Evolutionary conservation across 2,888 invertebrate species (phyloP).

Genomic region (Operophtera brumata): DNA sequence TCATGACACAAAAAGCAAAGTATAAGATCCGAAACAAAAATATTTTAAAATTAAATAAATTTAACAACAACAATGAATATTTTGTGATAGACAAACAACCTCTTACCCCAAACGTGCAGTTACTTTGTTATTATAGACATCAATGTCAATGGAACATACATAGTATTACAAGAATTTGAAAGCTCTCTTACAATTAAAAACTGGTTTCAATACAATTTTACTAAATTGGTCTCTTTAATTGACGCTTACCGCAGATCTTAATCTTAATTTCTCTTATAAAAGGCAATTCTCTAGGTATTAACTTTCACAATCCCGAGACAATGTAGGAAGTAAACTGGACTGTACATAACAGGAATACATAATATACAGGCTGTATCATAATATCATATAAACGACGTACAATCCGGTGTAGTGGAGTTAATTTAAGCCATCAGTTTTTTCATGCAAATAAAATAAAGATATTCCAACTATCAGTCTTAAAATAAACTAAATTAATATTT

Average conservation of each 20-base stretch:
- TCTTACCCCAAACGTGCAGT: too few relatives aligned
- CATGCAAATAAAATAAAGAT: constrained; percentile 40
- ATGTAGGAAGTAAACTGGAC: background rate
- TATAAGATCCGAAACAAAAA: too few relatives aligned
- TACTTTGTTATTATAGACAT: too few relatives aligned
- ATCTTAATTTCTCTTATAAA: constrained; percentile 9
- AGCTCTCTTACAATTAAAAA: background rate
- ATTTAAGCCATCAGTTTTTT: background rate
- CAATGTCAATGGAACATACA: too few relatives aligned
- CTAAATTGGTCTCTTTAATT: constrained; percentile 64
- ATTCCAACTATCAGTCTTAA: constrained; percentile 69
- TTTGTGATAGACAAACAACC: too few relatives aligned
- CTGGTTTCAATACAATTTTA: constrained; percentile 36
- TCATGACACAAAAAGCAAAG: too few relatives aligned
- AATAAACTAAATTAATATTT: constrained; percentile 52
- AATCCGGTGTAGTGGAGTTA: background rate
- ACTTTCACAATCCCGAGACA: constrained; percentile 1
- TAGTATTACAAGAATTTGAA: background rate
- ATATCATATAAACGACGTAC: background rate
- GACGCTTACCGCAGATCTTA: constrained; percentile 37
- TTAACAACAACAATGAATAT: too few relatives aligned
- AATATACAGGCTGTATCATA: background rate
- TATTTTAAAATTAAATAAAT: too few relatives aligned
- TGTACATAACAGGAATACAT: too few relatives aligned
- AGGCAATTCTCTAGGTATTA: constrained; percentile 9